Evolutionary conservation across 2,113 vertebrate species (phyloP).

Genomic region (Aix galericulata): DNA sequence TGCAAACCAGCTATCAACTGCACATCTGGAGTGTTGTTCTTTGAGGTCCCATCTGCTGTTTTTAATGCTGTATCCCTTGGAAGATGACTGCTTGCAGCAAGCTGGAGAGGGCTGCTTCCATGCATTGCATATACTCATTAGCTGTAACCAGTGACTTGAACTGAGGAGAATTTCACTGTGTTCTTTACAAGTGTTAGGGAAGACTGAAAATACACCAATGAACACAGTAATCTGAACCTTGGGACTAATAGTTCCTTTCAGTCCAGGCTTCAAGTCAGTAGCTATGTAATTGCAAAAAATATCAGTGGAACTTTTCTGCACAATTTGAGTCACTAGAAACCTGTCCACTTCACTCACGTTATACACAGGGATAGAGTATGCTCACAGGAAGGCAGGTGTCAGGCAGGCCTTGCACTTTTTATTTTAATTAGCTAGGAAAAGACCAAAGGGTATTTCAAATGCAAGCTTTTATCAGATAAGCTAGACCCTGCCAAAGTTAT

Average conservation of each 20-base stretch:
- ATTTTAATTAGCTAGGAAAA: constrained; percentile 4
- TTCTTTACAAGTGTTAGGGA: not conserved
- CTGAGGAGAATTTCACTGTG: not conserved
- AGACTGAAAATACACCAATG: not conserved
- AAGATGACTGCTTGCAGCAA: not conserved
- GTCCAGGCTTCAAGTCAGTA: not conserved
- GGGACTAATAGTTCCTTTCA: not conserved
- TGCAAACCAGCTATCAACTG: not conserved
- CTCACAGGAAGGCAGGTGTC: not conserved
- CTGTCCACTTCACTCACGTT: not conserved
- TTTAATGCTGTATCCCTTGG: accelerated
- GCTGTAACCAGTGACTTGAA: not conserved
- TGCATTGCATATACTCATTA: not conserved
- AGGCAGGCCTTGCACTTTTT: not conserved
- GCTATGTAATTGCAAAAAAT: not conserved
- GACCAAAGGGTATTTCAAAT: not conserved
- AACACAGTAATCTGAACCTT: not conserved
- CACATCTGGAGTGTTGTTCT: not conserved
- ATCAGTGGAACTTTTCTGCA: not conserved
- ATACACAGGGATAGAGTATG: not conserved
- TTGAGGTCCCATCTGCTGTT: not conserved
- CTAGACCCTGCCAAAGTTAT: not conserved
- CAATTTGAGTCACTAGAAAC: not conserved
- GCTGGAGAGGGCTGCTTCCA: not conserved
- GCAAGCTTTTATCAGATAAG: not conserved